Conservation (phyloP, 2,113 vertebrate genomes). For the Misgurnus mizolepis region DNA sequence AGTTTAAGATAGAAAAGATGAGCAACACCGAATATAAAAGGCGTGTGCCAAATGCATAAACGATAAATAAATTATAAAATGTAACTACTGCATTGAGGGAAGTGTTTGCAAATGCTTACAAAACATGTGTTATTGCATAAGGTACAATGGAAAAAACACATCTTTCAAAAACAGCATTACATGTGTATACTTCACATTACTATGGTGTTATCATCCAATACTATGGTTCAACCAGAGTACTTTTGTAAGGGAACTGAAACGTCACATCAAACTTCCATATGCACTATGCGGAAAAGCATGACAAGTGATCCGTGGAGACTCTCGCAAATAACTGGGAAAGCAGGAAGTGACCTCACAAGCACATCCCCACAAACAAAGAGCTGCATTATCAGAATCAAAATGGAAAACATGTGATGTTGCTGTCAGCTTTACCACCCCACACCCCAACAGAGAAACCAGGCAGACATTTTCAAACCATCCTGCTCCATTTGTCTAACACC, state of each 20-base stretch:
- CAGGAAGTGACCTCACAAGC: conserved; percentile 52
- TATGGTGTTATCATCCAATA: no score
- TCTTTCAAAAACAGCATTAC: no score
- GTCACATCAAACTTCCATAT: neutral
- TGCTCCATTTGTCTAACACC: conserved; percentile 35
- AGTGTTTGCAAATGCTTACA: no score
- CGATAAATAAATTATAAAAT: no score
- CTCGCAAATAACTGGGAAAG: conserved; percentile 15
- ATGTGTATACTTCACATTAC: no score
- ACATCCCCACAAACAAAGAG: conserved; percentile 19
- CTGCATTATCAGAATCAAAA: conserved; percentile 16
- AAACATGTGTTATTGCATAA: no score
- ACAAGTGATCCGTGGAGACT: neutral
- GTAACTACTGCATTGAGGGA: no score
- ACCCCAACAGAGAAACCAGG: conserved; percentile 9
- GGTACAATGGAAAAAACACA: no score
- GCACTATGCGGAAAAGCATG: neutral
- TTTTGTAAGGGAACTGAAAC: neutral
- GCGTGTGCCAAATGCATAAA: no score
- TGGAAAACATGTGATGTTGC: conserved; percentile 42
- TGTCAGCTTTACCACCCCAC: conserved; percentile 26
- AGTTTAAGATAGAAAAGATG: no score
- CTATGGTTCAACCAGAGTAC: neutral
- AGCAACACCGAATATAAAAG: no score
- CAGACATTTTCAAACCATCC: conserved; percentile 39